Evolutionary conservation across 1,140 invertebrate species (phyloP).

Genomic region (Brachionus koreanus): DNA sequence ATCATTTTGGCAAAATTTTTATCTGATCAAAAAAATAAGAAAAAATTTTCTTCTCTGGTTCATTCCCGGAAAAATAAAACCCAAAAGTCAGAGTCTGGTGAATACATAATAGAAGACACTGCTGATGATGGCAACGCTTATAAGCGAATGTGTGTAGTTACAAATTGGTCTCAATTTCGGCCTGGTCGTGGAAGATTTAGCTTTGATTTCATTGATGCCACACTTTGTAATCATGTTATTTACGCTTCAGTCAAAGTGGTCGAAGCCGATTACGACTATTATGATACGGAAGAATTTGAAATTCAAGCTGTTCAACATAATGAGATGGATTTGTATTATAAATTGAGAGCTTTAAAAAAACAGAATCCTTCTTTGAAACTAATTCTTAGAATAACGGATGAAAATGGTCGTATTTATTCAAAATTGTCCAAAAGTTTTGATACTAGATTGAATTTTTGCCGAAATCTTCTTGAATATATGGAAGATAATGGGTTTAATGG

Average conservation of each 20-base stretch:
- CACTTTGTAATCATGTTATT: conserved; percentile 73
- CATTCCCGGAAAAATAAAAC: not conserved
- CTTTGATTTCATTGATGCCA: conserved; percentile 66
- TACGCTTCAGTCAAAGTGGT: conserved; percentile 73
- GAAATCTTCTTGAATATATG: conserved; percentile 72
- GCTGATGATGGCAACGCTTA: conserved; percentile 14
- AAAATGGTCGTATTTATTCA: conserved; percentile 77
- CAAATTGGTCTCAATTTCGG: conserved; percentile 56
- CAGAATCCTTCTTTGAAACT: conserved; percentile 89
- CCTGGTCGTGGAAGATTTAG: conserved; percentile 59
- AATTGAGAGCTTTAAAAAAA: conserved; percentile 63
- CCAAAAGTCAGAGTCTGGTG: not conserved
- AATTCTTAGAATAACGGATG: conserved; percentile 85
- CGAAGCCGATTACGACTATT: conserved; percentile 22
- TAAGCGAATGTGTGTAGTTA: conserved; percentile 53
- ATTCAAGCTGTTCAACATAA: conserved; percentile 21
- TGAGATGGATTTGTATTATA: not conserved
- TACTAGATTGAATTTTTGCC: conserved; percentile 48
- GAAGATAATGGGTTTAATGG: conserved; percentile 89
- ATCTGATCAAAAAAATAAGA: not conserved
- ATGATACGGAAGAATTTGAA: conserved; percentile 23
- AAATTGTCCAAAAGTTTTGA: conserved; percentile 48
- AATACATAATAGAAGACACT: not conserved
- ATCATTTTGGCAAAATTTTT: not conserved
- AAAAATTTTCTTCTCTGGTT: not conserved